Conservation (phyloP, 2,888 invertebrate genomes). For the Parnassius mnemosyne region DNA sequence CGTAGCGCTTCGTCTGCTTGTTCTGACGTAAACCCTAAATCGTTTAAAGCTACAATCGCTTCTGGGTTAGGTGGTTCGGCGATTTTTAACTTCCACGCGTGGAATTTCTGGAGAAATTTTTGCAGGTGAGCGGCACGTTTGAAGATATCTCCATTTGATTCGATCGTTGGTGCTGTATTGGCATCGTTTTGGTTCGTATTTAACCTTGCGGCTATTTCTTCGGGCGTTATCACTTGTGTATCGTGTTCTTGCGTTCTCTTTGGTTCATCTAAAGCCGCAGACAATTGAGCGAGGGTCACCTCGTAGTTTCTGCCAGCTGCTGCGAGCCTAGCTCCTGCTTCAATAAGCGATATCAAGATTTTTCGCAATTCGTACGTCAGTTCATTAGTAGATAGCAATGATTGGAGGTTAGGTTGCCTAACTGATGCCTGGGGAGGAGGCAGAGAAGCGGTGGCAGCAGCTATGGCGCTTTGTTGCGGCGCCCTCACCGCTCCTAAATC, state of each 20-base stretch:
- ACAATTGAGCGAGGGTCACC: constrained; percentile 57
- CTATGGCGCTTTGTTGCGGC: constrained; percentile 61
- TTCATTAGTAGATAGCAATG: constrained; percentile 68
- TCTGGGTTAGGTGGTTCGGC: constrained; percentile 59
- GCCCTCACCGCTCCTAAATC: constrained; percentile 68
- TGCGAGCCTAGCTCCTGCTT: constrained; percentile 68
- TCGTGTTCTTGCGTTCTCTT: constrained; percentile 44
- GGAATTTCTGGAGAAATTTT: constrained; percentile 65
- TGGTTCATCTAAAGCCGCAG: constrained; percentile 64
- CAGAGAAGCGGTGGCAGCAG: constrained; percentile 65
- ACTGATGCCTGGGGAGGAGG: constrained; percentile 53
- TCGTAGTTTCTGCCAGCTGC: constrained; percentile 68
- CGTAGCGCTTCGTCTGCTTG: constrained; percentile 61
- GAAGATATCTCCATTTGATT: constrained; percentile 40
- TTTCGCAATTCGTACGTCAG: constrained; percentile 64
- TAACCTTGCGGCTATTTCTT: constrained; percentile 60
- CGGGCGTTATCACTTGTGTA: constrained; percentile 65
- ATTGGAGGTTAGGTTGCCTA: constrained; percentile 67
- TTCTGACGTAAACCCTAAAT: constrained; percentile 58
- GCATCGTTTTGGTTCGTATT: constrained; percentile 34
- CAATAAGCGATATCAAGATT: constrained; percentile 68
- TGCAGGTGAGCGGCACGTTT: constrained; percentile 63
- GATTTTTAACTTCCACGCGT: constrained; percentile 58
- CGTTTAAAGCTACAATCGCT: constrained; percentile 52
- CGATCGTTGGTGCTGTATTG: constrained; percentile 25